Base-by-base conservation (phyloP, 2,113 vertebrate genomes). In the Nothocercus nigrocapillus region DNA sequence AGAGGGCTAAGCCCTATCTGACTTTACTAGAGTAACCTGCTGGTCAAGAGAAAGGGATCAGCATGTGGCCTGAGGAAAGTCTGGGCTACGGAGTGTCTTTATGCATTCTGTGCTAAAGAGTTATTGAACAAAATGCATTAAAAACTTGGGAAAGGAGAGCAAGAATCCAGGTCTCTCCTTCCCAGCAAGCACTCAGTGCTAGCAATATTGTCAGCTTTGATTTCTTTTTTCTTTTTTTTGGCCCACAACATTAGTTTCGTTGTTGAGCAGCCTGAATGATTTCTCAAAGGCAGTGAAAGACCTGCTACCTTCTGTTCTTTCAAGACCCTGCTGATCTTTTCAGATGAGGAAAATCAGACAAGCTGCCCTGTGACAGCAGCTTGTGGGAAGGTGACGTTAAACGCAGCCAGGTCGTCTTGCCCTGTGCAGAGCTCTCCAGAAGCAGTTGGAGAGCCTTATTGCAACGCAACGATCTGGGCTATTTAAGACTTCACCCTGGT, bases 291-390 rank as follows among this genome's bases (percentile, higher is more conserved):
- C 74, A 79, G 73, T 78, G 53, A 73, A 82, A 90, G 81, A 85
- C 83, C 83, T 85, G 54, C 70, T 24, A 54, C 85, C 82, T 90
- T 69, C 63, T 93, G 67, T 96, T 96, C 82, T 90, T 59, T 84
- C 87, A 82, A 79, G 67, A 74, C 67, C 38, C 44, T 75, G 95
- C 69, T 92, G 62, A 95, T 96, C 80, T 89, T 91, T 85, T 95
- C 73, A 87, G 77, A 91, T 94, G 54, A 85, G 78, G 95, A 96
- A 68, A 95, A 91, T 68, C 4, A 1, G 75, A 19, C 70, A 63
- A 74, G 67, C 78, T 96, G 64, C 92, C 90, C 79, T 51, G 56
- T 89, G 81, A 51, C 62, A 78, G 45, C 63, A 51, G 87, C 91
- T 87, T 78, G 44, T 42, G 13, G 38, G 45, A 0, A 1, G 38